phyloP scores from a whole-genome alignment of 2,113 vertebrate species.

The Cygnus atratus region DNA sequence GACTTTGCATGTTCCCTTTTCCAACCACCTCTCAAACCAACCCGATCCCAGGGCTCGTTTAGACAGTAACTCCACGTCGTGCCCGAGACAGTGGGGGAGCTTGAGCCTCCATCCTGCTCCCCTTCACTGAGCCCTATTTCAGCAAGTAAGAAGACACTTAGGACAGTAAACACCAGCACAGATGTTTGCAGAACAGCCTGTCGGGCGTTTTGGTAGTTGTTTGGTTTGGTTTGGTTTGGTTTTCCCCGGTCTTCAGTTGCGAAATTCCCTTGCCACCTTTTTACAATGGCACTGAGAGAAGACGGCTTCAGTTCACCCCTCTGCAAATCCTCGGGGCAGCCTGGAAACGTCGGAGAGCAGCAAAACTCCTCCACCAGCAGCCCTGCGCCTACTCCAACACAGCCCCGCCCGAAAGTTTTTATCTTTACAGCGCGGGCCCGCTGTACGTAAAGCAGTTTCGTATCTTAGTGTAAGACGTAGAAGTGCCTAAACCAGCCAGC shows the following conservation, averaged over 20 bases:
- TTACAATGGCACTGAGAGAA: background rate
- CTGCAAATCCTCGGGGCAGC: background rate
- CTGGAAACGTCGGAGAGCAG: background rate
- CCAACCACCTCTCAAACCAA: background rate
- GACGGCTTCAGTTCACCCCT: background rate
- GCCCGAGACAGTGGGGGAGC: background rate
- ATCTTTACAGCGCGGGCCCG: background rate
- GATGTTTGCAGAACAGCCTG: background rate
- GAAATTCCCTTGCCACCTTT: background rate
- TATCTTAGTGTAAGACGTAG: accelerated
- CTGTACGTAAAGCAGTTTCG: background rate
- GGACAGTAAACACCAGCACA: accelerated
- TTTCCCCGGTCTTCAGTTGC: background rate
- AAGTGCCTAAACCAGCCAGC: background rate
- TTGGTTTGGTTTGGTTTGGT: background rate
- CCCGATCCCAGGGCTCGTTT: accelerated
- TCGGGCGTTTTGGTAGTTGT: too few species aligned
- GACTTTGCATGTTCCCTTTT: accelerated
- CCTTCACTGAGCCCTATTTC: accelerated
- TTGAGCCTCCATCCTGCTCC: background rate
- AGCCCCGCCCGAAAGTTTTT: background rate
- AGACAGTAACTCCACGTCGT: background rate
- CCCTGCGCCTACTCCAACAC: background rate
- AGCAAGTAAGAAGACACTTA: background rate
- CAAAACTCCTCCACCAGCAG: background rate